These are phyloP conservation scores for Eurosta solidaginis DNA, from an alignment of 1,140 invertebrate species.

Conservation along the genomic window DNA sequence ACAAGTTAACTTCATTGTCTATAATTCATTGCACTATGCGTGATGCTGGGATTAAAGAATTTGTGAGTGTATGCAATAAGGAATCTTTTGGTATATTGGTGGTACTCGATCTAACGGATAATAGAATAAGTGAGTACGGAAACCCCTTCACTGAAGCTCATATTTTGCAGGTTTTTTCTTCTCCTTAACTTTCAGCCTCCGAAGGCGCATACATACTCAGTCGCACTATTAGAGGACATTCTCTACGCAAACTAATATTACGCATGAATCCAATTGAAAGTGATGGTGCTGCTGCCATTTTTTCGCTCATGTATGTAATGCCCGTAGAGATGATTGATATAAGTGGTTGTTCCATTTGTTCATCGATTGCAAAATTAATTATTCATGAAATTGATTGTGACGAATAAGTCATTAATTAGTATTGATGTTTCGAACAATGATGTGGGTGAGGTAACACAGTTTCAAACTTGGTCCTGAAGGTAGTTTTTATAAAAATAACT, in stretches of 20 bases:
- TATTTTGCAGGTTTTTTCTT: background rate
- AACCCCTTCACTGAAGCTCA: background rate
- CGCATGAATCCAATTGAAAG: slow-evolving; percentile 55
- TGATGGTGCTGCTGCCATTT: slow-evolving; percentile 55
- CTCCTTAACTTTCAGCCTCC: slow-evolving; percentile 45
- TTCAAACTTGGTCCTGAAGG: background rate
- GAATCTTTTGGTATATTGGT: slow-evolving; percentile 53
- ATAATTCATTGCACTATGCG: slow-evolving; percentile 54
- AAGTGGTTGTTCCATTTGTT: slow-evolving; percentile 46
- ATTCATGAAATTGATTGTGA: slow-evolving; percentile 50
- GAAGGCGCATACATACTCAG: slow-evolving; percentile 54
- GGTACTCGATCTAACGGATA: slow-evolving; percentile 55
- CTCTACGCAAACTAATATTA: slow-evolving; percentile 44
- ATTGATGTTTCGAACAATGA: slow-evolving; percentile 55
- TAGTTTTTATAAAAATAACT: background rate
- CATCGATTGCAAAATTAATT: slow-evolving; percentile 50
- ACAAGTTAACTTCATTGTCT: slow-evolving; percentile 47
- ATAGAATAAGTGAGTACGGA: slow-evolving; percentile 54
- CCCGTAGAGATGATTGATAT: slow-evolving; percentile 47
- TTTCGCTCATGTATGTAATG: slow-evolving; percentile 46
- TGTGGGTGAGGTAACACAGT: slow-evolving; percentile 43
- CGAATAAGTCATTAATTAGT: slow-evolving; percentile 44
- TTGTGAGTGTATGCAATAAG: slow-evolving; percentile 49
- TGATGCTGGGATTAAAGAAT: slow-evolving; percentile 54
- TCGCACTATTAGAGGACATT: slow-evolving; percentile 42